These are phyloP conservation scores for Strigamia transsilvanica DNA, from an alignment of 2,888 invertebrate genomes.

Conservation along the genomic window DNA sequence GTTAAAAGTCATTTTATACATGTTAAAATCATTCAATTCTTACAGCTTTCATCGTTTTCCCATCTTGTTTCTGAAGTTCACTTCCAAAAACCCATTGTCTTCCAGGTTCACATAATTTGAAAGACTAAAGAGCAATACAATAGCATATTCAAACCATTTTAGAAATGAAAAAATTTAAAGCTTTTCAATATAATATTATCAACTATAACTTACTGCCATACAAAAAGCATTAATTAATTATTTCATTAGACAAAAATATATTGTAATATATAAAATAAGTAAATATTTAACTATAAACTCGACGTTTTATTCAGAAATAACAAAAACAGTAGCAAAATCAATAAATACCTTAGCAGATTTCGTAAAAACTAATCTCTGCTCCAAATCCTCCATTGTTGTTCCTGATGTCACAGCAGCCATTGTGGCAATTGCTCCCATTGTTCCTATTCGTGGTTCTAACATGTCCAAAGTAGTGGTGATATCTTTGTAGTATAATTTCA, in stretches of 20 bases:
- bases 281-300: neutral
- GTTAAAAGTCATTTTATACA: neutral
- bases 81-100: slow-evolving; percentile 91
- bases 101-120: slow-evolving; percentile 81
- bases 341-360: slow-evolving; percentile 67
- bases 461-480: slow-evolving; percentile 52
- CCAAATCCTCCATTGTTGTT: slow-evolving; percentile 76
- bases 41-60: slow-evolving; percentile 73
- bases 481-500: slow-evolving; percentile 52
- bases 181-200: neutral
- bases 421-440: slow-evolving; percentile 33
- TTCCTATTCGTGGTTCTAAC: slow-evolving; percentile 50
- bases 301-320: neutral
- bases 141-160: neutral
- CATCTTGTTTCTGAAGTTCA: slow-evolving; percentile 82
- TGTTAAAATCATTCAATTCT: slow-evolving; percentile 1
- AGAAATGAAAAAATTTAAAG: neutral
- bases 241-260: slow-evolving; percentile 20
- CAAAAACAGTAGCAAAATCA: neutral
- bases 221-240: neutral
- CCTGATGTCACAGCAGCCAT: slow-evolving; percentile 48
- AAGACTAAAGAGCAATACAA: slow-evolving; percentile 69
- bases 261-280: neutral
- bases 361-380: slow-evolving; percentile 87
- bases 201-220: slow-evolving; percentile 4